Evolutionary conservation across 64 coral and sea anemone genomes (phyloP).

Genomic region (Stylophora pistillata): DNA sequence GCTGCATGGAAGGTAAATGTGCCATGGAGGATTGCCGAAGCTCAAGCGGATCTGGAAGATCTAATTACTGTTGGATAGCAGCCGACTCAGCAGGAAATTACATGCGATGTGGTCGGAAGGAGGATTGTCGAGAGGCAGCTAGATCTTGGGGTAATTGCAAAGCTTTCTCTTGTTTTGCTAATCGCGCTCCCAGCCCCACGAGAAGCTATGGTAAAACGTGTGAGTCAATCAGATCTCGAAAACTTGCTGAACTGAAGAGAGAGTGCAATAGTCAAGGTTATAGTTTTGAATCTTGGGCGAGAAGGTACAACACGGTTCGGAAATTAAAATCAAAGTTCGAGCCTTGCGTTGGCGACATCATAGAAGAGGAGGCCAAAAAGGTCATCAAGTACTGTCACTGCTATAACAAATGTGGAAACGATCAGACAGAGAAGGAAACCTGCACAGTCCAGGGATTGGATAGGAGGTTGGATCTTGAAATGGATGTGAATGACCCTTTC

Average conservation of each 20-base stretch:
- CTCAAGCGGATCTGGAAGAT: not conserved
- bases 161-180: not conserved
- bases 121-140: not conserved
- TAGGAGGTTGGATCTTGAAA: not conserved
- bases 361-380: not conserved
- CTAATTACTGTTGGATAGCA: constrained; percentile 10
- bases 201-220: not conserved
- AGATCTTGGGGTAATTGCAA: not conserved
- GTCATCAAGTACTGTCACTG: not conserved
- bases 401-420: not conserved
- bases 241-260: not conserved
- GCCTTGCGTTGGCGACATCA: not conserved
- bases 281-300: constrained; percentile 2
- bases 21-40: constrained; percentile 1
- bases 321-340: no score
- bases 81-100: not conserved
- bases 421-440: not conserved
- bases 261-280: not conserved
- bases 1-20: not conserved
- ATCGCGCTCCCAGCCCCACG: not conserved
- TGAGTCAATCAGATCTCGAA: not conserved
- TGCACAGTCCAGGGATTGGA: not conserved
- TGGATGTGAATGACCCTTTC: not conserved
- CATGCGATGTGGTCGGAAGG: not conserved
- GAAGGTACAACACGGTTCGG: constrained; percentile 6